Base-by-base conservation (phyloP, 2,888 invertebrate species). In the Pristionchus entomophagus region DNA sequence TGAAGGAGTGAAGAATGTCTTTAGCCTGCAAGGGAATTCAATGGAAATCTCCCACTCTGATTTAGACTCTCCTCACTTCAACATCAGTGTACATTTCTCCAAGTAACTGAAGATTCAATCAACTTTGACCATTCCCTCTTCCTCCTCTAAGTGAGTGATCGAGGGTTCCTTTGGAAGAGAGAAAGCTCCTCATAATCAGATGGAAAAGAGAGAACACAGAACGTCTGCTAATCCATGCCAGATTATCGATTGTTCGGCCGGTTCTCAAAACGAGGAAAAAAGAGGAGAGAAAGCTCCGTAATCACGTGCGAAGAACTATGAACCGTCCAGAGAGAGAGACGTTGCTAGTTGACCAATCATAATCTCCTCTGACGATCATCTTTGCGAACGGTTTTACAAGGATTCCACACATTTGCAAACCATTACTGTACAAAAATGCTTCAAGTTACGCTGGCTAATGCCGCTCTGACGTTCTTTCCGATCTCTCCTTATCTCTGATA, bases 241-340 rank as follows among this genome's bases (percentile, higher is more conserved):
- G 65, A 65, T 65, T 65, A 65, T 65, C 65, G 65, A 65, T 65
- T 65, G 65, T 65, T 65, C 35, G 32, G 32, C 35, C 35, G 8
- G 65, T 65, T 62, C 62, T 29, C 19, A 32, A 35, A 65, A 65
- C 35, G 32, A 65, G 35, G 65, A 38, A 65, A 65, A 65, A 73
- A 41, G n/a, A n/a, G 22, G 41, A 26, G n/a, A 41, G 32, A 12
- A 22, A 45, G 45, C 12, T 22, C n/a, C n/a, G 41, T 73, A 73
- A 73, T 73, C 73, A 73, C 65, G 65, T 65, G 65, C 32, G 65
- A 65, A 65, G 73, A 73, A 73, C 22, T 41, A 41, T 73, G 73
- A 73, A 73, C 73, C 41, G 41, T 73, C 73, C 35, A 73, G 65
- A 73, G 56, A 41, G 5, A 73, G 8, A 8, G 26, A 73, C 38